Base-by-base conservation (phyloP, 2,113 vertebrate genomes). In the Plecturocebus donacophilus region DNA sequence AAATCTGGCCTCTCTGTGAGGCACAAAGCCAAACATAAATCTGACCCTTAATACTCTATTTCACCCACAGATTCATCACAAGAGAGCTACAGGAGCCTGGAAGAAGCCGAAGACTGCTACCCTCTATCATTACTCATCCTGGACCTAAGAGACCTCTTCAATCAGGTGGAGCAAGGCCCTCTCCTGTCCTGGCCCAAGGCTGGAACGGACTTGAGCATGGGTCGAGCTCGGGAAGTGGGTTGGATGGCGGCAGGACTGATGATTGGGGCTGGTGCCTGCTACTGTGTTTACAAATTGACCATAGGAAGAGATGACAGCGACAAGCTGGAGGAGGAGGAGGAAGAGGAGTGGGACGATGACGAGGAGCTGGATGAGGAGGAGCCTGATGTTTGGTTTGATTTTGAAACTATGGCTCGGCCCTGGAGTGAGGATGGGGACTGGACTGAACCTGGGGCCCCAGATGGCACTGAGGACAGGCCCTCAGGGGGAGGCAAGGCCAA, bases 171-270 rank as follows among this genome's bases (percentile, higher is more conserved):
- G 13, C 56, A 95, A 95, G 54, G 10, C 79, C n/a, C 58, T 71
- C 35, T 80, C 27, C 32, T 80, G 3, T 83, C 91, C 70, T 87
- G 42, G 20, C 45, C 54, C 8, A 42, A 86, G 75, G 17, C 90
- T 83, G 79, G 14, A 32, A 87, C 5, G 0, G 52, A 75, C n/a
- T 73, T 45, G 79, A 97, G 25, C 49, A 98, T 98, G 97, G 96
- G 97, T 54, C 83, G 96, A 42, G 97, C 96, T 82, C 77, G 95
- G 96, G 97, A 98, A 95, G 84, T 98, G 75, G 96, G 96, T 80
- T 98, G 96, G 97, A 95, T 98, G 97, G 97, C 97, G 0, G 97
- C 97, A 81, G 97, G 97, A 84, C 96, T 98, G 38, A 97, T 98
- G 95, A 97, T 97, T 90, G 97, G 97, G 90, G 97, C 97, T 80